Conservation (phyloP, 2,797 vertebrate genomes). For the Leptatherina wallacei region DNA sequence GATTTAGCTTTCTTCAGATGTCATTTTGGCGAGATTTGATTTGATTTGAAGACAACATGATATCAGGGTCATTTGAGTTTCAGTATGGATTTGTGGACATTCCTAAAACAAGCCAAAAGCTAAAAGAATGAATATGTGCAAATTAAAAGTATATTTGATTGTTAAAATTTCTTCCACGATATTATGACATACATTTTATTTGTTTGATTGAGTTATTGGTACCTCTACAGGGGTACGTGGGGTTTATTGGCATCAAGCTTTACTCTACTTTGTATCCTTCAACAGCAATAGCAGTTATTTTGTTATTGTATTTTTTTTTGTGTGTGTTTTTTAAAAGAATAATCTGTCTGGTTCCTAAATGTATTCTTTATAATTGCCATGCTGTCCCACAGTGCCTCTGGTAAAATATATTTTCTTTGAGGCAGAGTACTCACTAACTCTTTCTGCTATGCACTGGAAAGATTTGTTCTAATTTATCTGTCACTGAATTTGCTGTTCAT, state of each 20-base stretch:
- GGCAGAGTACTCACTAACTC: constrained; percentile 22
- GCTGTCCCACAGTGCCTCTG: constrained; percentile 17
- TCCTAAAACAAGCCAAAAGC: background rate
- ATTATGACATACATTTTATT: constrained; percentile 6
- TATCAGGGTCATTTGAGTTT: background rate
- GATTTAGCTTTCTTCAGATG: background rate
- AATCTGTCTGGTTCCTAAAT: constrained; percentile 27
- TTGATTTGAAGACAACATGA: background rate
- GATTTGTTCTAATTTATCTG: constrained; percentile 1
- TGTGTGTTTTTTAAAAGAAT: constrained; percentile 22
- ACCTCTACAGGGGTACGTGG: background rate
- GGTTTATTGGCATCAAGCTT: constrained; percentile 22
- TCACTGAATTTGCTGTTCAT: constrained; percentile 10
- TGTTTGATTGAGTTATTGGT: constrained; percentile 23
- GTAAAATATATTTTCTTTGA: constrained; percentile 14
- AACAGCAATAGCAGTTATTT: background rate
- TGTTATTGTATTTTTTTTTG: too few relatives aligned
- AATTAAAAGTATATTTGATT: background rate
- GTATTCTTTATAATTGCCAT: constrained; percentile 24
- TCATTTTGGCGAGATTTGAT: background rate
- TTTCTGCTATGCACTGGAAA: constrained; percentile 12
- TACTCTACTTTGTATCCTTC: constrained; percentile 29
- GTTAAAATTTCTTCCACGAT: constrained; percentile 4
- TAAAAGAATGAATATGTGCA: constrained; percentile 4
- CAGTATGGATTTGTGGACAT: background rate